Evolutionary conservation across 2,113 vertebrate species (phyloP), one percentile per base, ranked within the genome.

Genomic region (Gobiocypris rarus): DNA sequence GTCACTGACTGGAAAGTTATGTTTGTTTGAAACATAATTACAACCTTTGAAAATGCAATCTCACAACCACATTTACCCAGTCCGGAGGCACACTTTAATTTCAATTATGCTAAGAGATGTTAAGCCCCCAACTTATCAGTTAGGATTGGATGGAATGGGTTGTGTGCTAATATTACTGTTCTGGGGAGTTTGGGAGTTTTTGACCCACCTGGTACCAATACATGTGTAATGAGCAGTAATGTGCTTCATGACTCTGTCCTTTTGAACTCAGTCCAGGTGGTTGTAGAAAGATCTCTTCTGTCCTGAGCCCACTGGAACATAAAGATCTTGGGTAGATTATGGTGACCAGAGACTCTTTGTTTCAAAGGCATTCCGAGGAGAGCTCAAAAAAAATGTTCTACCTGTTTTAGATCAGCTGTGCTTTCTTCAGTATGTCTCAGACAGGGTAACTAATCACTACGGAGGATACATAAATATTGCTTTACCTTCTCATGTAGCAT

Each of bases 141-240:
- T 77, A 28, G 1, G 31, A 31, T 34, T 9, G 17, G 10, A 52
- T 24, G 31, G 43, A 67, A 65, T 24, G 14, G 2, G 1, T 10
- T 13, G 26, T 83, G 17, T 63, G 83, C 65, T 1, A 19, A 22
- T 58, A 45, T 22, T 83, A 34, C 82, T 24, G 77, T 76, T 73
- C 15, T 22, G 17, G 52, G 52, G 17, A 54, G 52, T 19, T 22
- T 34, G 4, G 63, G 31, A 63, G 67, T 65, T 56, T 3, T 38
- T 71, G 54, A 31, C 43, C 86, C 88, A 90, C 90, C 87, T 91
- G 88, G 82, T 82, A 86, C 34, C 76, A 82, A 89, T 91, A 79
- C 84, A 80, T 34, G 70, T 78, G 65, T 54, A 81, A 83, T 73
- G 34, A 87, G 61, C 59, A 70, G 43, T 87, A 74, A 87, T 84